phyloP scores from a whole-genome alignment of 2,888 invertebrate species.

The Aromia moschata region DNA sequence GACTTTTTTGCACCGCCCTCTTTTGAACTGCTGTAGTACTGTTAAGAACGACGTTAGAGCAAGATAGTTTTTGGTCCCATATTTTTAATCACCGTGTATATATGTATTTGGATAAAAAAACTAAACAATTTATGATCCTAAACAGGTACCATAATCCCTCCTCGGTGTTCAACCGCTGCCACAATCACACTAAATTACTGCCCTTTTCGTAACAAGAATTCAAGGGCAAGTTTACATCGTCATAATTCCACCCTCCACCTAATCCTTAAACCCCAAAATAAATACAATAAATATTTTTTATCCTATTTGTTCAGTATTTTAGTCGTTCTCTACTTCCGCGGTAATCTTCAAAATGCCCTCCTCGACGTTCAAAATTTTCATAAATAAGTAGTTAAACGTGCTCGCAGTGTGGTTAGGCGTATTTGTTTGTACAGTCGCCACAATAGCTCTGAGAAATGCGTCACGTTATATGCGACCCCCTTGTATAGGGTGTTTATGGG shows the following conservation, averaged over 20 bases:
- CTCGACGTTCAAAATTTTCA: constrained; percentile 16
- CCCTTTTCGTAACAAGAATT: constrained; percentile 1
- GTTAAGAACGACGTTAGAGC: no score
- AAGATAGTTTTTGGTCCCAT: no score
- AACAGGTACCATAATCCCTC: no score
- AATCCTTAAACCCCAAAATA: constrained; percentile 12
- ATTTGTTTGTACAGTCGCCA: constrained; percentile 4
- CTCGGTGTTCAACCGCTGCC: no score
- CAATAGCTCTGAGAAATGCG: background rate
- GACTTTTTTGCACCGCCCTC: no score
- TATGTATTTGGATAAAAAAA: no score
- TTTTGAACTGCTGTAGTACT: no score
- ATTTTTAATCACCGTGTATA: no score
- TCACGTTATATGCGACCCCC: background rate
- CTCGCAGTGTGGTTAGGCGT: constrained; percentile 1
- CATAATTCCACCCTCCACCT: background rate
- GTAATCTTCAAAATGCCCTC: constrained; percentile 10
- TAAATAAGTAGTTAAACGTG: constrained; percentile 20
- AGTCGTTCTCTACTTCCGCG: background rate
- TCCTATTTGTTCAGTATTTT: constrained; percentile 11
- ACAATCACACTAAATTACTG: no score
- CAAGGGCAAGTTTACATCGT: background rate
- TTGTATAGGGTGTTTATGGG: no score
- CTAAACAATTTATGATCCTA: no score
- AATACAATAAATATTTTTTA: constrained; percentile 6